A percentile compares a stretch with the other conserved stretches of the same genome.
Evolutionary conservation across 2,113 vertebrate genomes (phyloP).

Genomic region (Talpa occidentalis): DNA sequence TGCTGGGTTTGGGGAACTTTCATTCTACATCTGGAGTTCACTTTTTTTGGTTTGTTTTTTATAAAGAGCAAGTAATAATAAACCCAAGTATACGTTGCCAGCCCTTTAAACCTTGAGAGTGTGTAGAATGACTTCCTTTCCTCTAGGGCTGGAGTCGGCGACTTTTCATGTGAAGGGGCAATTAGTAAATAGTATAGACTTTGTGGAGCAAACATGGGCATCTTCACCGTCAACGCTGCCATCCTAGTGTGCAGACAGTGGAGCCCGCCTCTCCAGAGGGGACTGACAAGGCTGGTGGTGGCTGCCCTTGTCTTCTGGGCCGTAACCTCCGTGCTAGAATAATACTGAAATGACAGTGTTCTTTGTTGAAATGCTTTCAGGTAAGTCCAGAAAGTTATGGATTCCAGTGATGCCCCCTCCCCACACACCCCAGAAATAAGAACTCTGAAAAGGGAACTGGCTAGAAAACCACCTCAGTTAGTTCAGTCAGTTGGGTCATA

Average conservation of each 20-base stretch:
- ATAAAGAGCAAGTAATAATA: not conserved
- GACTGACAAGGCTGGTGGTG: no score
- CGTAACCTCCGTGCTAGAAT: no score
- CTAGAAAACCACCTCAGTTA: not conserved
- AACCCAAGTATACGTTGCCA: not conserved
- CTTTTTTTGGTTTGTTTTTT: not conserved
- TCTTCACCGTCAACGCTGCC: no score
- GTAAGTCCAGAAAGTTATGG: not conserved
- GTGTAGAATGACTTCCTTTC: not conserved
- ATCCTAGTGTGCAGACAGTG: not conserved
- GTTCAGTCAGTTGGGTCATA: not conserved
- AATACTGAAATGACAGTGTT: no score
- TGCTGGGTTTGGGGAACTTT: not conserved
- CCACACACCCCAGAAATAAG: rapidly evolving
- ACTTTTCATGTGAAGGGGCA: not conserved
- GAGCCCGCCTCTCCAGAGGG: no score
- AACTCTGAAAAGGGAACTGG: not conserved
- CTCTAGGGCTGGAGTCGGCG: not conserved
- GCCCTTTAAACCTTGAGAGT: not conserved
- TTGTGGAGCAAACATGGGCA: not conserved
- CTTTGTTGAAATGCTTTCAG: not conserved
- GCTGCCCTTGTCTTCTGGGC: rapidly evolving
- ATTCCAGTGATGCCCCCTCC: no score
- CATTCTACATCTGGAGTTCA: not conserved
- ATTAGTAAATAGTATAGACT: not conserved